A percentile compares a stretch with the other conserved stretches of the same genome.
These are phyloP conservation scores for Dorcus parallelipipedus DNA, from an alignment of 2,888 invertebrate genomes.

Conservation along the genomic window DNA sequence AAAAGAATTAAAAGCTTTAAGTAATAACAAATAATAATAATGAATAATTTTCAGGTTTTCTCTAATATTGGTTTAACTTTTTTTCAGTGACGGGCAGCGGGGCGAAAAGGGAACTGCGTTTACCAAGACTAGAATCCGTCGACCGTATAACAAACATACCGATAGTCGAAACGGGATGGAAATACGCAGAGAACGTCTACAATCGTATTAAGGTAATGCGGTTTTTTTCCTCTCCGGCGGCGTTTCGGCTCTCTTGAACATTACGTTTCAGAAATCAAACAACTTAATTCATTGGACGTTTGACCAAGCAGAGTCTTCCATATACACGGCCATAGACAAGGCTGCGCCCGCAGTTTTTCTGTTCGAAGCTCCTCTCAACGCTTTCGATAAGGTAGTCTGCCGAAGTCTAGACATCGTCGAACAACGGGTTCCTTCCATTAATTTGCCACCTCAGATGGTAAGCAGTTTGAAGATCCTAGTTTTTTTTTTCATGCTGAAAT, in stretches of 20 bases:
- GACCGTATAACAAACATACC: constrained; percentile 75
- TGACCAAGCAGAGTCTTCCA: constrained; percentile 69
- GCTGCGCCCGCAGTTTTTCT: constrained; percentile 72
- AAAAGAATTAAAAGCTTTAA: too few relatives aligned
- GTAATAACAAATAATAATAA: too few relatives aligned
- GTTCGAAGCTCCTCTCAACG: constrained; percentile 68
- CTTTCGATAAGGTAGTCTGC: constrained; percentile 74
- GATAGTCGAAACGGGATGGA: constrained; percentile 75
- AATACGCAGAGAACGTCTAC: constrained; percentile 72
- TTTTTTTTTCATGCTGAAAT: neutral
- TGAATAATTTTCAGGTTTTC: too few relatives aligned
- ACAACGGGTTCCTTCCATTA: constrained; percentile 75
- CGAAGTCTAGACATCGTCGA: constrained; percentile 83
- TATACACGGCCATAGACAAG: constrained; percentile 68
- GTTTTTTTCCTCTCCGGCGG: neutral
- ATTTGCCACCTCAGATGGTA: constrained; percentile 82
- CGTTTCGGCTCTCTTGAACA: neutral
- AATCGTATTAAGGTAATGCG: constrained; percentile 65
- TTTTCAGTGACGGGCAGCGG: constrained; percentile 22
- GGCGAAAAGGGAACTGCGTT: constrained; percentile 31
- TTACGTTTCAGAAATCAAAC: constrained; percentile 60
- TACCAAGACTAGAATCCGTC: constrained; percentile 67
- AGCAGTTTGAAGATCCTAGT: constrained; percentile 35
- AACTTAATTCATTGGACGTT: constrained; percentile 73
- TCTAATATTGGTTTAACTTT: neutral